A percentile compares a stretch with the other conserved stretches of the same genome.
These are phyloP conservation scores for Leptinotarsa juncta DNA, from an alignment of 2,888 invertebrate species.

Conservation along the genomic window DNA sequence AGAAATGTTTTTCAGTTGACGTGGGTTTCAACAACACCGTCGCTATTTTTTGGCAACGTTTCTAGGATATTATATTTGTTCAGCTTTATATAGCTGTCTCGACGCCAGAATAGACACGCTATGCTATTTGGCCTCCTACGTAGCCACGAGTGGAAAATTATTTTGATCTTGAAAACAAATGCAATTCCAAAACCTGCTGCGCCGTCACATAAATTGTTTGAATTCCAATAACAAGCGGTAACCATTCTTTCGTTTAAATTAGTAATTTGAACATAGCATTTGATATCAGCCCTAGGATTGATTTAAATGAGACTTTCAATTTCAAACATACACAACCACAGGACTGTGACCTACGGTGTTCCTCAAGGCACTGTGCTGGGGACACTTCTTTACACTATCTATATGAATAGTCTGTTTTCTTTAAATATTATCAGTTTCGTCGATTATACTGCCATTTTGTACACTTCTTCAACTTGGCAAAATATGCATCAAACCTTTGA, in stretches of 20 bases:
- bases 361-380: too few relatives aligned
- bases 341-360: too few relatives aligned
- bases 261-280: neutral
- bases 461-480: too few relatives aligned
- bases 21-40: slow-evolving; percentile 6
- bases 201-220: neutral
- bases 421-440: too few relatives aligned
- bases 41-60: slow-evolving; percentile 25
- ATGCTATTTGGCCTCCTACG: slow-evolving; percentile 17
- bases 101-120: slow-evolving; percentile 22
- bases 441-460: too few relatives aligned
- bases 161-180: slow-evolving; percentile 1
- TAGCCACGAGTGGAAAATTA: slow-evolving; percentile 16
- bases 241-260: neutral
- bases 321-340: too few relatives aligned
- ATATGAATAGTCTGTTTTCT: too few relatives aligned
- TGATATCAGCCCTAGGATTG: too few relatives aligned
- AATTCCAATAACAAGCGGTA: neutral
- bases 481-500: too few relatives aligned
- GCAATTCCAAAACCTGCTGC: neutral
- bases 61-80: slow-evolving; percentile 14
- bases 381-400: too few relatives aligned
- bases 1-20: slow-evolving; percentile 12
- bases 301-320: too few relatives aligned
- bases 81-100: slow-evolving; percentile 15